Conservation (phyloP, 1,140 invertebrate species). For the Micrasema longulum region DNA sequence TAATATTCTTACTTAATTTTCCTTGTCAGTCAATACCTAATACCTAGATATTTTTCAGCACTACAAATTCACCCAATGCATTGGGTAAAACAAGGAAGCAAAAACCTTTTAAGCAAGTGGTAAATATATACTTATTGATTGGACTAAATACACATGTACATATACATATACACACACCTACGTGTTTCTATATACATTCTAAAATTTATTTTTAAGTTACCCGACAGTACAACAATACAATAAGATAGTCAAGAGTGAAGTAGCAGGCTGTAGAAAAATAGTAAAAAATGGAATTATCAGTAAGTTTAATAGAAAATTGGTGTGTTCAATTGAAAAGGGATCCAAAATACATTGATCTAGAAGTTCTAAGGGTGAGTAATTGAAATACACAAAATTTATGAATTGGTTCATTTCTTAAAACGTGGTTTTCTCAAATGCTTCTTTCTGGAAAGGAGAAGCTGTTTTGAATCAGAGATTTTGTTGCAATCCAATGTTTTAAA, state of each 20-base stretch:
- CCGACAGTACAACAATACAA: conserved; percentile 28
- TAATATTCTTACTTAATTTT: conserved; percentile 14
- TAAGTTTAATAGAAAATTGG: conserved; percentile 31
- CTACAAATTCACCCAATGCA: conserved; percentile 17
- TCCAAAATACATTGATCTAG: conserved; percentile 38
- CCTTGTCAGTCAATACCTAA: conserved; percentile 9
- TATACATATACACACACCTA: no score
- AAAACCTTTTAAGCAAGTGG: conserved; percentile 48
- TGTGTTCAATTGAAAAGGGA: conserved; percentile 9
- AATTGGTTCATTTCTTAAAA: no score
- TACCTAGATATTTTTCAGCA: conserved; percentile 47
- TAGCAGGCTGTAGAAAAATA: no score
- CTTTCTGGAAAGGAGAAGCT: no score
- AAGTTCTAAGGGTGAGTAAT: conserved; percentile 45
- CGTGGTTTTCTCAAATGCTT: no score
- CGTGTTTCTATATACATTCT: background rate
- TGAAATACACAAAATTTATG: no score
- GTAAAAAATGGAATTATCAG: conserved; percentile 28
- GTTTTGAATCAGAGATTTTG: no score
- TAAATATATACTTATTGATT: conserved; percentile 34
- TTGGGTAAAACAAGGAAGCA: conserved; percentile 43
- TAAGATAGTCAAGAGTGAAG: background rate
- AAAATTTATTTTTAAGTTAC: conserved; percentile 36
- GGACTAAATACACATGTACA: no score
- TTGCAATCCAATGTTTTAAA: no score